phyloP scores from a whole-genome alignment of 92 coral and sea anemone genomes.

The Scolanthus callimorphus region DNA sequence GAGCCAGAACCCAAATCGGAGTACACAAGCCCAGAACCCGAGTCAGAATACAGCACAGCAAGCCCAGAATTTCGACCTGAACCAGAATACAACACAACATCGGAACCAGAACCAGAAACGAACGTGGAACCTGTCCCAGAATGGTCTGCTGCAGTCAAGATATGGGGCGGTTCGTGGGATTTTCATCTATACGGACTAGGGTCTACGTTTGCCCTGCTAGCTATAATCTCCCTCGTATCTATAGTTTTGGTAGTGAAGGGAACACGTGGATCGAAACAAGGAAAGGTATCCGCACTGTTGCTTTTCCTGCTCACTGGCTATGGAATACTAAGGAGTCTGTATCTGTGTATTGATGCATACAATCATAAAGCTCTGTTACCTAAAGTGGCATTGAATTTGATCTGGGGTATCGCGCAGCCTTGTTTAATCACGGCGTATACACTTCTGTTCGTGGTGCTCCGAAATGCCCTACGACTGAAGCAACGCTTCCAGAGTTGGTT shows the following conservation, averaged over 20 bases:
- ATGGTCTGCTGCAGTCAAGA: constrained; percentile 44
- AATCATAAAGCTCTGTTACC: constrained; percentile 28
- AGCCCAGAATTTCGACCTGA: no score
- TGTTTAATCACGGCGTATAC: constrained; percentile 52
- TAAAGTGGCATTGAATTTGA: constrained; percentile 18
- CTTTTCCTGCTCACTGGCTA: constrained; percentile 27
- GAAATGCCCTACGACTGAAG: constrained; percentile 55
- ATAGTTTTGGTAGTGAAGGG: constrained; percentile 13
- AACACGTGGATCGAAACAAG: constrained; percentile 16
- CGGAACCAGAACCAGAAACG: constrained; percentile 2
- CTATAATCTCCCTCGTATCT: constrained; percentile 25
- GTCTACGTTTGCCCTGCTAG: constrained; percentile 20
- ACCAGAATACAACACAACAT: background rate
- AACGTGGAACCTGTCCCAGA: constrained; percentile 66
- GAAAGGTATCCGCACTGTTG: constrained; percentile 34
- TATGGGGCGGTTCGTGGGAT: constrained; percentile 75
- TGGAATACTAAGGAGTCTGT: constrained; percentile 42
- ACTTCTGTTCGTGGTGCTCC: constrained; percentile 44
- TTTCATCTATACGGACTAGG: constrained; percentile 72
- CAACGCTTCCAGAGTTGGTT: constrained; percentile 66
- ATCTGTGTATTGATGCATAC: constrained; percentile 61
- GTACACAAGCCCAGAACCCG: no score
- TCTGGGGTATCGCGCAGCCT: constrained; percentile 73
- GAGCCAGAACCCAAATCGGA: no score
- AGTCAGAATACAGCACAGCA: no score